Evolutionary conservation across 1,140 invertebrate genomes (phyloP).

Genomic region (Ceratosolen solmsi): DNA sequence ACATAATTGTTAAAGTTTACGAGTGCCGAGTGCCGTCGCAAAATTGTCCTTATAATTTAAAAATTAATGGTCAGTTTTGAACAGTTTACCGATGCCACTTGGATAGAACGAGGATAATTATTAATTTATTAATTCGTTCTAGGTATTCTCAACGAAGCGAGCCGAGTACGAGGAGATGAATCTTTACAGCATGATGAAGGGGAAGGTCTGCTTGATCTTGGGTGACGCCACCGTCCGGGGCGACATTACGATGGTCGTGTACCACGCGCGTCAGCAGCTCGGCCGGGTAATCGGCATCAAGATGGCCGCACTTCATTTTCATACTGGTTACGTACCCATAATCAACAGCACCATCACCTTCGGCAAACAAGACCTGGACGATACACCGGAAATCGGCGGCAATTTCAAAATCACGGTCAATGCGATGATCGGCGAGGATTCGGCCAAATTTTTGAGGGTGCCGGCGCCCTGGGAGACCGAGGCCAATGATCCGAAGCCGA

Average conservation of each 20-base stretch:
- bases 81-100: too few species aligned
- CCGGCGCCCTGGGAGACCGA: slow-evolving; percentile 86
- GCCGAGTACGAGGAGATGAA: slow-evolving; percentile 93
- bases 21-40: too few species aligned
- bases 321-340: slow-evolving; percentile 88
- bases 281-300: slow-evolving; percentile 89
- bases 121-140: neutral
- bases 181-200: slow-evolving; percentile 83
- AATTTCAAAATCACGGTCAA: slow-evolving; percentile 83
- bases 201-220: slow-evolving; percentile 78
- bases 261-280: slow-evolving; percentile 90
- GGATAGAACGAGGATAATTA: too few species aligned
- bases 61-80: too few species aligned
- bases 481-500: slow-evolving; percentile 58
- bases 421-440: slow-evolving; percentile 81
- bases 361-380: slow-evolving; percentile 83
- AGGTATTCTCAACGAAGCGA: slow-evolving; percentile 82
- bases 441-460: slow-evolving; percentile 75
- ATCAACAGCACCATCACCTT: slow-evolving; percentile 84
- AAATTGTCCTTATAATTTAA: too few species aligned
- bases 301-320: slow-evolving; percentile 90
- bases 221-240: slow-evolving; percentile 82
- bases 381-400: slow-evolving; percentile 85
- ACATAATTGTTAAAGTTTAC: too few species aligned
- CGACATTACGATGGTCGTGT: slow-evolving; percentile 87